Conservation (phyloP, 1,140 invertebrate species). For the Phenacoccus solenopsis region DNA sequence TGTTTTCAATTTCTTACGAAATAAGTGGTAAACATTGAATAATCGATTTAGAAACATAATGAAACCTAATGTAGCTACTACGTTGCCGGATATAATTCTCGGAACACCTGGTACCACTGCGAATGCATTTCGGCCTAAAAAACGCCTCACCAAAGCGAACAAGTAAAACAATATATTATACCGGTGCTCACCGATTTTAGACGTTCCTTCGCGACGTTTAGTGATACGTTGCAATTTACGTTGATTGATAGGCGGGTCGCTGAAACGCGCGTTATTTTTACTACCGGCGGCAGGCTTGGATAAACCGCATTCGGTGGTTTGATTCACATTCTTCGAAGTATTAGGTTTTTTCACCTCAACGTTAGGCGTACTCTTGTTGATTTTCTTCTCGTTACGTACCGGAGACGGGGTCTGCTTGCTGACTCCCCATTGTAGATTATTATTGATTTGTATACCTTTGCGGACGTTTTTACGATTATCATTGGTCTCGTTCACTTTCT, state of each 20-base stretch:
- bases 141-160: no score
- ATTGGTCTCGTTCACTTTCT: conserved; percentile 20
- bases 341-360: not conserved
- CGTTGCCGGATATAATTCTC: no score
- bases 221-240: not conserved
- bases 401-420: not conserved
- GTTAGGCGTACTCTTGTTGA: not conserved
- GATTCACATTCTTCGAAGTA: not conserved
- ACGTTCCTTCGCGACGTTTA: not conserved
- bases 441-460: conserved; percentile 33
- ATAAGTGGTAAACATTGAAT: no score
- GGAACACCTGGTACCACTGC: no score
- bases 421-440: conserved; percentile 31
- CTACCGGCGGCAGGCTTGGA: not conserved
- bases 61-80: no score
- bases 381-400: not conserved
- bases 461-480: conserved; percentile 24
- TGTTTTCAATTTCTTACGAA: no score
- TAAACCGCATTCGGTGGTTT: not conserved
- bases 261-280: not conserved
- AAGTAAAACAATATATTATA: no score
- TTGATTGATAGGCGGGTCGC: not conserved
- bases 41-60: no score
- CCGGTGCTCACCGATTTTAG: conserved; percentile 7
- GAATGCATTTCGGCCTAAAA: no score